Base-by-base conservation (phyloP, 2,888 invertebrate genomes). In the Halictus ligatus region DNA sequence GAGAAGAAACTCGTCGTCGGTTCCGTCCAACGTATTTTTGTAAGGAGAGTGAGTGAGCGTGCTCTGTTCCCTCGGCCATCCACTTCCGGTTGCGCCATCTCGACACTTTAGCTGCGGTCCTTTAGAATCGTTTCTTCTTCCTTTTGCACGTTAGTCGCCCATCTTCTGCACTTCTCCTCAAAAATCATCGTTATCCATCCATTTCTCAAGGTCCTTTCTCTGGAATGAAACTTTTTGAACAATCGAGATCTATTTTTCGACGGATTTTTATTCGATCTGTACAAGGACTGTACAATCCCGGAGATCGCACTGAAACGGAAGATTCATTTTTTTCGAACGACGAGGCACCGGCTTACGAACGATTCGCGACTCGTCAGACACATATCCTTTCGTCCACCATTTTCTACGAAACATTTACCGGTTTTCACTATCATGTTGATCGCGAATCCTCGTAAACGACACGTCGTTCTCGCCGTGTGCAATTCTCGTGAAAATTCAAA, bases 21-120 rank as follows among this genome's bases (percentile, higher is more conserved):
- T 90, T 93, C 94, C 94, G 94, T 94, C 94, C 94, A 94, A 90
- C 90, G 92, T 94, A 94, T 93, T 93, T 94, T 94, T 94, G 84
- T 94, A 93, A 92, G 89, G 78, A 78, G 83, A 75, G 67, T 87
- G 83, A 75, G 35, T 73, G 75, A 78, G 72, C 67, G 75, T 58
- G 75, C 64, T 75, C 29, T 54, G 29, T 86, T 81, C 78, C 67
- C 86, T 80, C 35, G 60, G n/a, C 77, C 58, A 54, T 77, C 80
- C 48, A 48, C 46, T 76, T 67, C 40, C 72, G 79, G 79, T 84
- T 84, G 72, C 80, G 85, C n/a, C 46, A 25, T 64, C 67, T 35
- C 12, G 40, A 76, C 79, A 46, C 46, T 12, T 84, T 64, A 25
- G 64, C 50, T 75, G 84, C 77, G n/a, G 0, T n/a, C 40, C 21